These are phyloP conservation scores for Paracanthobrama guichenoti DNA, from an alignment of 2,113 vertebrate genomes.

Conservation along the genomic window DNA sequence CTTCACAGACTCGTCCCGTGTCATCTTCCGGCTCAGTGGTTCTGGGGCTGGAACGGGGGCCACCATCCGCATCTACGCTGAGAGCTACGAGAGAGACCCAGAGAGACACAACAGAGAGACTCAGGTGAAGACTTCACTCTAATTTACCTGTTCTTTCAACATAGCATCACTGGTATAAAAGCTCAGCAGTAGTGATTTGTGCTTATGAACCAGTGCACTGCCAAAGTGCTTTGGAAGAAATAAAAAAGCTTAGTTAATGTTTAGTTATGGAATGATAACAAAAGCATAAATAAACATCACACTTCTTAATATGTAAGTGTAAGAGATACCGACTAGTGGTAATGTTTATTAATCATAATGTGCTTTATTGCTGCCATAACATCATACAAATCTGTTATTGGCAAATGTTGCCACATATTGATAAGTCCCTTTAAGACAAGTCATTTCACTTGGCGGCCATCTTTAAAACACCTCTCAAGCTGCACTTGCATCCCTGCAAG, in stretches of 20 bases:
- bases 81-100: constrained; percentile 92
- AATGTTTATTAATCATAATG: neutral
- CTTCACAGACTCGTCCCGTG: constrained; percentile 88
- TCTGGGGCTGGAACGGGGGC: constrained; percentile 86
- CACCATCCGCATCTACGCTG: constrained; percentile 91
- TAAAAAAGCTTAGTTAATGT: constrained; percentile 12
- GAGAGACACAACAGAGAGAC: constrained; percentile 89
- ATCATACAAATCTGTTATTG: neutral
- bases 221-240: neutral
- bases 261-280: neutral
- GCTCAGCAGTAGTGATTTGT: neutral
- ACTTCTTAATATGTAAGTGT: neutral
- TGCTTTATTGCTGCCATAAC: no score
- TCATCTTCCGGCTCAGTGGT: constrained; percentile 92
- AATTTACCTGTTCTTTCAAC: neutral
- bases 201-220: neutral
- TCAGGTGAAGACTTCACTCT: constrained; percentile 77
- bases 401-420: neutral
- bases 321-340: neutral
- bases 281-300: neutral
- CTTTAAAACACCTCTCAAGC: no score
- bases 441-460: no score
- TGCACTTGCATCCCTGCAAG: no score
- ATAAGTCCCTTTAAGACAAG: no score
- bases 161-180: neutral